Evolutionary conservation across 2,113 vertebrate species (phyloP).

Genomic region (Calonectris borealis): DNA sequence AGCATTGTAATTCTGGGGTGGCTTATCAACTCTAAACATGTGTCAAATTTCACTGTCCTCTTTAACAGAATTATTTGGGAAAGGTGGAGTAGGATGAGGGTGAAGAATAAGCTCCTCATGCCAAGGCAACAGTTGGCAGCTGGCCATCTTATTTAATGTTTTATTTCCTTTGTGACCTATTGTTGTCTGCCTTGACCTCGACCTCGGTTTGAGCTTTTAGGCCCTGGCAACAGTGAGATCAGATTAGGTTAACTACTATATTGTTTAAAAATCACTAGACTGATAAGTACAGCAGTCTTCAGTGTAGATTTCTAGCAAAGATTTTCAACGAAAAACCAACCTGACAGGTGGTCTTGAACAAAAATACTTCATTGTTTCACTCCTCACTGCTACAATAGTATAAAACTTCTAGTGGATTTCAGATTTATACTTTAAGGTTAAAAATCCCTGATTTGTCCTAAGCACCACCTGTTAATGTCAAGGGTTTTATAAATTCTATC

Average conservation of each 20-base stretch:
- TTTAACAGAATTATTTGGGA: neutral
- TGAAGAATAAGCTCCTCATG: neutral
- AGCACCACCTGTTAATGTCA: neutral
- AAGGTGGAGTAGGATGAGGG: neutral
- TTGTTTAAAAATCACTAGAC: neutral
- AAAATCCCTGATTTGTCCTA: neutral
- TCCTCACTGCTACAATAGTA: neutral
- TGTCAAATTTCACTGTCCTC: neutral
- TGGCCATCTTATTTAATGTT: neutral
- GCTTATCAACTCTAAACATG: neutral
- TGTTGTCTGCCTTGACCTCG: slow-evolving; percentile 6
- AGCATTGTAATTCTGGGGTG: neutral
- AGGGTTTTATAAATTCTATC: neutral
- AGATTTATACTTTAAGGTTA: neutral
- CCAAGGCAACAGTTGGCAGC: neutral
- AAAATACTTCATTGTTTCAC: neutral
- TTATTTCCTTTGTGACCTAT: slow-evolving; percentile 35
- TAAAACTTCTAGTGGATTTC: neutral
- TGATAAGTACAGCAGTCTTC: neutral
- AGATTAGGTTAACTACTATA: neutral
- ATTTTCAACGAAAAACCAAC: neutral
- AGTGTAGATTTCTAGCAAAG: neutral
- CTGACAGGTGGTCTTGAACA: neutral
- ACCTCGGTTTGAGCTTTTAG: neutral
- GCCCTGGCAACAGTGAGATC: neutral